Conservation (phyloP, 2,797 vertebrate genomes). For the Hippopotamyrus pictus region DNA sequence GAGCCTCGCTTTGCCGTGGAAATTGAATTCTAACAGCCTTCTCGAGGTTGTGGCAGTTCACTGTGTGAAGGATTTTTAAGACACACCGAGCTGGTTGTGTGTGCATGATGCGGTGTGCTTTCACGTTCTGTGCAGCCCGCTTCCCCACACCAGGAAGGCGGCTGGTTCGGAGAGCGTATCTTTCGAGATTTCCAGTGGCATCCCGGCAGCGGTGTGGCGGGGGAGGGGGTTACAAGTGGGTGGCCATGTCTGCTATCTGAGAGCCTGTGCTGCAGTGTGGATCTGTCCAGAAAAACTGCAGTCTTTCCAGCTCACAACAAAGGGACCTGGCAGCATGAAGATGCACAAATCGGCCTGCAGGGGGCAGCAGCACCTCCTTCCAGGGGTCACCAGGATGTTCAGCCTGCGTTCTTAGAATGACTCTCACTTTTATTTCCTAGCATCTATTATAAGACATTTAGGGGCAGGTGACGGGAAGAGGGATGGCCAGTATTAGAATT, state of each 20-base stretch:
- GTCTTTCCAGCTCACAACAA: conserved; percentile 17
- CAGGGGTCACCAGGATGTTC: not conserved
- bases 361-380: not conserved
- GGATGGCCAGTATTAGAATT: not conserved
- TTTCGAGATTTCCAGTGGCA: not conserved
- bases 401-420: not conserved
- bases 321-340: conserved; percentile 8
- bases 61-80: not conserved
- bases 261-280: not conserved
- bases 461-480: not conserved
- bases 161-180: not conserved
- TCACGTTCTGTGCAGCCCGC: not conserved
- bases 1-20: not conserved
- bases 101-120: not conserved
- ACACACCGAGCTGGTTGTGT: not conserved
- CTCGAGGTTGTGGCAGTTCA: not conserved
- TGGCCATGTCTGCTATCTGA: not conserved
- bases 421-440: not conserved
- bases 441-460: not conserved
- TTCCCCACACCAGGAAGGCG: not conserved
- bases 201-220: not conserved
- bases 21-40: not conserved
- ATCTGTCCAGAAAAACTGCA: not conserved
- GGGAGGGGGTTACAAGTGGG: not conserved
- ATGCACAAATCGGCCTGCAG: not conserved